A percentile compares a stretch with the other conserved stretches of the same genome.
These are phyloP conservation scores for Parotia lawesii DNA, from an alignment of 2,113 vertebrate species.

Conservation along the genomic window DNA sequence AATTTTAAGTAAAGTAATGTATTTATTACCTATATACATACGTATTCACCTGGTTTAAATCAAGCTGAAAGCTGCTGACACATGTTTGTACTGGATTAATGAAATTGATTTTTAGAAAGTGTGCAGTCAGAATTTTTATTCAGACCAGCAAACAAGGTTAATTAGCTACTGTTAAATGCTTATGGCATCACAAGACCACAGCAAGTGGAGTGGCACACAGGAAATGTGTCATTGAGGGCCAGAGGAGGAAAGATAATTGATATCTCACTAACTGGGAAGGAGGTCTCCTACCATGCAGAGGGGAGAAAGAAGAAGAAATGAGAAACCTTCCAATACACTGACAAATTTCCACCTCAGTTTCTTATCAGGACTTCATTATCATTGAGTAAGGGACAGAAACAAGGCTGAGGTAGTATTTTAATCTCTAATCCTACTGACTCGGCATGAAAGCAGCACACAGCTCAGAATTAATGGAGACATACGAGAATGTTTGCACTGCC, in stretches of 20 bases:
- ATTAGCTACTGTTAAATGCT: background rate
- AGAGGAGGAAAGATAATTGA: background rate
- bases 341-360: background rate
- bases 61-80: background rate
- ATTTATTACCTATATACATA: background rate
- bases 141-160: background rate
- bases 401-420: conserved; percentile 46
- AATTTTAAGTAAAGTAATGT: background rate
- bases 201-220: background rate
- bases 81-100: background rate
- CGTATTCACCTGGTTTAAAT: background rate
- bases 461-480: conserved; percentile 64
- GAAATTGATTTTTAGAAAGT: background rate
- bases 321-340: background rate
- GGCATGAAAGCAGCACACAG: conserved; percentile 11
- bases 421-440: conserved; percentile 36
- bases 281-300: background rate
- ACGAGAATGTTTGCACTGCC: conserved; percentile 55
- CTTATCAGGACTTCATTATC: conserved; percentile 33
- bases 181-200: background rate
- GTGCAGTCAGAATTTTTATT: background rate
- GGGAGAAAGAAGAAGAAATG: background rate
- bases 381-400: conserved; percentile 24
- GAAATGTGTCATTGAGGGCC: background rate
- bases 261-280: background rate